These are phyloP conservation scores for Telmatochromis sp. DNA, from an alignment of 2,113 vertebrate species.

Conservation along the genomic window DNA sequence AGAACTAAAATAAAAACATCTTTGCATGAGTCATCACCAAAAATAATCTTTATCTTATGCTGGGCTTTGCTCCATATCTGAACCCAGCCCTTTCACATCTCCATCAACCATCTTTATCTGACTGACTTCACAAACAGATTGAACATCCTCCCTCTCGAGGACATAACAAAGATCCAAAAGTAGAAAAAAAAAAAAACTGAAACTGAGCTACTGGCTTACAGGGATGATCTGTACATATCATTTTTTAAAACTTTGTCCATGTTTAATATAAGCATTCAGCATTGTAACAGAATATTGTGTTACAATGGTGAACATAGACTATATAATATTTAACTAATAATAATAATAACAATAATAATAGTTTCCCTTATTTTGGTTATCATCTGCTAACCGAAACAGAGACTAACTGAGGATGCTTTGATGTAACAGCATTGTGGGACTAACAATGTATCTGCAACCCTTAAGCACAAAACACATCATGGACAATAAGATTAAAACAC, in stretches of 20 bases:
- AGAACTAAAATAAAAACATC: rapidly evolving
- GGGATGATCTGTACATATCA: neutral
- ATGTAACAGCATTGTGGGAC: neutral
- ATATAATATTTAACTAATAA: neutral
- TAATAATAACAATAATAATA: neutral
- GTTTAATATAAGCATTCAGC: neutral
- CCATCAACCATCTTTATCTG: neutral
- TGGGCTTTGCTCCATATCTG: neutral
- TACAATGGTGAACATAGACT: neutral
- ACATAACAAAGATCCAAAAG: neutral
- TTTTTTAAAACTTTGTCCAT: neutral
- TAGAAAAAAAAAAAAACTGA: neutral
- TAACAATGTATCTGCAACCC: neutral
- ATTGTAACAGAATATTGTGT: rapidly evolving
- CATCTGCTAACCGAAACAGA: neutral
- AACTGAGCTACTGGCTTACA: neutral
- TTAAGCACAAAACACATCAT: neutral
- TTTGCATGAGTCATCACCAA: neutral
- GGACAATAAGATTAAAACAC: neutral
- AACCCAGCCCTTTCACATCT: neutral
- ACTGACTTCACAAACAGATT: neutral
- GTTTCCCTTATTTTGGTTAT: neutral
- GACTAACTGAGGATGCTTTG: neutral
- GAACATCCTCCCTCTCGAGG: neutral
- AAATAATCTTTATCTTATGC: neutral